Percentiles rank a stretch among this genome's conserved stretches.
phyloP scores from a whole-genome alignment of 2,797 vertebrate species.

The Leontopithecus rosalia region DNA sequence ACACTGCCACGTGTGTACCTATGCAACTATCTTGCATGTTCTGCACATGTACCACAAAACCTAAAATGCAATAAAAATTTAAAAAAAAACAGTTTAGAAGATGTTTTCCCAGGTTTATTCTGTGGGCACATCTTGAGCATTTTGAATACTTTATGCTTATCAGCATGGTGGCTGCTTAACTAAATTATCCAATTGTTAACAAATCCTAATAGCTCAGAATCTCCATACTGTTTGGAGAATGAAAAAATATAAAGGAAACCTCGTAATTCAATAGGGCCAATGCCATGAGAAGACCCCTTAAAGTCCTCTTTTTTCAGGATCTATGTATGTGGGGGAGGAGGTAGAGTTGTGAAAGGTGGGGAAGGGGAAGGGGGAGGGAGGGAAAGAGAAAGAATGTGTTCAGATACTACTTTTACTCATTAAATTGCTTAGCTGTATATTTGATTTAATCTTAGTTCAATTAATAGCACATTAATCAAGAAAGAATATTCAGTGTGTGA shows the following conservation, averaged over 20 bases:
- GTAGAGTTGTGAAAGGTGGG: not conserved
- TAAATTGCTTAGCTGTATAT: slow-evolving; percentile 26
- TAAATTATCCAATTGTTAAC: not conserved
- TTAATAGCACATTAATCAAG: slow-evolving; percentile 24
- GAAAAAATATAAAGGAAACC: slow-evolving; percentile 25
- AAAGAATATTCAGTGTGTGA: slow-evolving; percentile 17
- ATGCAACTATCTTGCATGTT: too few relatives aligned
- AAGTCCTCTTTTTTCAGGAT: not conserved
- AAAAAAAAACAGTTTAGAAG: not conserved
- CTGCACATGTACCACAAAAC: too few relatives aligned
- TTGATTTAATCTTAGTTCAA: slow-evolving; percentile 49
- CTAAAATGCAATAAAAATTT: too few relatives aligned
- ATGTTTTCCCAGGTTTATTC: slow-evolving; percentile 21
- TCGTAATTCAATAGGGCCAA: not conserved
- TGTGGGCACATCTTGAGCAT: slow-evolving; percentile 1
- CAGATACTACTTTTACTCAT: slow-evolving; percentile 14
- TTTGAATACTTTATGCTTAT: not conserved
- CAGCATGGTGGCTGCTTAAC: not conserved
- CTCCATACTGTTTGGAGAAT: not conserved
- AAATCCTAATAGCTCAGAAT: not conserved
- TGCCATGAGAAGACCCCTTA: not conserved
- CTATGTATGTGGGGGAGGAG: not conserved
- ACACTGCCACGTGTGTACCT: too few relatives aligned
- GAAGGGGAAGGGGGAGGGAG: too few relatives aligned
- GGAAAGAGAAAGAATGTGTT: not conserved